Conservation (phyloP, 2,797 vertebrate genomes). For the Lindbergichthys nudifrons region DNA sequence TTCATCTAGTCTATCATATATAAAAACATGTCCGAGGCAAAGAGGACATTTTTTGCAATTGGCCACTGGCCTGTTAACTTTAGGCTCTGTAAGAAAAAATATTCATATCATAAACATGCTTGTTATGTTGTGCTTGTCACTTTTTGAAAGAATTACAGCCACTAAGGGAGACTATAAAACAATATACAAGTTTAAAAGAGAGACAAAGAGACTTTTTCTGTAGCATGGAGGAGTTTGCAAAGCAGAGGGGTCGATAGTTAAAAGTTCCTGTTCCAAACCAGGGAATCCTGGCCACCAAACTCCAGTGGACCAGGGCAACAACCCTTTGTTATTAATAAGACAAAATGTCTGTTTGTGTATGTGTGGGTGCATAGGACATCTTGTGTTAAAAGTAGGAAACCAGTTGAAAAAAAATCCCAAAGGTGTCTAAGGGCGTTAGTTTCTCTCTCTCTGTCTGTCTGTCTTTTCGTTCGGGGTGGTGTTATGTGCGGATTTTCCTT, state of each 20-base stretch:
- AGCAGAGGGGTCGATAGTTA: conserved; percentile 3
- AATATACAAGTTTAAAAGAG: conserved; percentile 23
- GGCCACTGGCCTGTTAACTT: conserved; percentile 15
- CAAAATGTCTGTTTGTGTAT: conserved; percentile 13
- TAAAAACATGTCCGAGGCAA: conserved; percentile 39
- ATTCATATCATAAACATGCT: conserved; percentile 23
- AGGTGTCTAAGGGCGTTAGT: conserved; percentile 21
- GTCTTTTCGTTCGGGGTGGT: conserved; percentile 3
- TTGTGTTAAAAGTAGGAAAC: conserved; percentile 28
- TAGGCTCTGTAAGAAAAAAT: conserved; percentile 48
- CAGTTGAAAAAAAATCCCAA: conserved; percentile 10
- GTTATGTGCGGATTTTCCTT: conserved; percentile 92
- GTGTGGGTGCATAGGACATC: conserved; percentile 8
- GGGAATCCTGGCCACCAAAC: conserved; percentile 8
- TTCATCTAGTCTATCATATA: conserved; percentile 40
- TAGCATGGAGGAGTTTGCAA: conserved; percentile 10
- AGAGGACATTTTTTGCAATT: conserved; percentile 15
- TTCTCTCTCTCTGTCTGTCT: conserved; percentile 2
- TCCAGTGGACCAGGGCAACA: conserved; percentile 35
- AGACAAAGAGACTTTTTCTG: background rate
- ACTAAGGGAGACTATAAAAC: conserved; percentile 25
- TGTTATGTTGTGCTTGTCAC: background rate
- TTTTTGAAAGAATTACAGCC: conserved; percentile 44
- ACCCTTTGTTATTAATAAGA: conserved; percentile 10
- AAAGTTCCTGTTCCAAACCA: conserved; percentile 23